A percentile compares a stretch with the other conserved stretches of the same genome.
Evolutionary conservation across 2,888 invertebrate genomes (phyloP).

Genomic region (Synergus japonicus): DNA sequence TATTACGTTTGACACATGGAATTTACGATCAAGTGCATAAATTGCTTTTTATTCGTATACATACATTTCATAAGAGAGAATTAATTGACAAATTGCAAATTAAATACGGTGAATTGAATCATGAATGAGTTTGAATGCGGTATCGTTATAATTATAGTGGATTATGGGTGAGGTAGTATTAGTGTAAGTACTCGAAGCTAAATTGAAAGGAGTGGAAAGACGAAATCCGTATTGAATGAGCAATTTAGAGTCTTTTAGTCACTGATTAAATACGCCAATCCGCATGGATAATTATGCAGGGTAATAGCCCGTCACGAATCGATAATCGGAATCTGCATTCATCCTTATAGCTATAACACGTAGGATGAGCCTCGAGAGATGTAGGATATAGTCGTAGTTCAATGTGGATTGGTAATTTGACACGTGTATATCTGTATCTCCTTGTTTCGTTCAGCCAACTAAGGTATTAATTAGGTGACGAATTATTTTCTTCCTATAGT

Average conservation of each 20-base stretch:
- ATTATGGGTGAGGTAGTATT: not conserved
- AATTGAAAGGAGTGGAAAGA: not conserved
- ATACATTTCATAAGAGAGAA: not conserved
- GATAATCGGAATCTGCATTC: constrained; percentile 36
- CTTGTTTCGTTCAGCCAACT: constrained; percentile 1
- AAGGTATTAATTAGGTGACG: constrained; percentile 3
- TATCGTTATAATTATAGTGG: not conserved
- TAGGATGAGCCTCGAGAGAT: constrained; percentile 24
- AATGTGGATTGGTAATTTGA: constrained; percentile 18
- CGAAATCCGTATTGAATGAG: not conserved
- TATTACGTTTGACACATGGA: not conserved
- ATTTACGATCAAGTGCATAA: not conserved
- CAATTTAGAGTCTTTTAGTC: constrained; percentile 28
- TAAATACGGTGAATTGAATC: not conserved
- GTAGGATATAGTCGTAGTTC: constrained; percentile 24
- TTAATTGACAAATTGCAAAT: not conserved
- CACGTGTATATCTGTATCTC: constrained; percentile 26
- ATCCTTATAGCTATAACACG: constrained; percentile 6
- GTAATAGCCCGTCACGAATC: constrained; percentile 30
- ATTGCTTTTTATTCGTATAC: not conserved
- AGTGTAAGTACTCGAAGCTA: not conserved
- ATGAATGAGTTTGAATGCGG: not conserved
- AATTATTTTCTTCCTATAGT: not conserved
- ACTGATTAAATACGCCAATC: constrained; percentile 33
- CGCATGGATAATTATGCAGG: constrained; percentile 29